Evolutionary conservation across 2,113 vertebrate genomes (phyloP), one percentile per base, ranked within the genome.

Genomic region (Sylvicapra grimmia): DNA sequence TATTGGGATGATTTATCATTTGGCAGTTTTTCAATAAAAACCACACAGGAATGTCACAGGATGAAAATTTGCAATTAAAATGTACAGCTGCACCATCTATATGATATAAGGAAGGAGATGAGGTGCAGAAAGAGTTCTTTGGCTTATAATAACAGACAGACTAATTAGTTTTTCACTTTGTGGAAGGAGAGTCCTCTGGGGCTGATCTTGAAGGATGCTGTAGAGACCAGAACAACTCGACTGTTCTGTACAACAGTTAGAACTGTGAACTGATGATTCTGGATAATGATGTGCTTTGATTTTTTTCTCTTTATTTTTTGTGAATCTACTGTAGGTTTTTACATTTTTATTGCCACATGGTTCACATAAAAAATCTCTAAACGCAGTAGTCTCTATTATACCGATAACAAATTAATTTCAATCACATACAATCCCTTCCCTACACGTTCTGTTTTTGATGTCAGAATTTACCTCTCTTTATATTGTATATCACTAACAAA

Each of bases 41-140:
- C 92, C 94, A 94, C 88, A 97, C 21, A 51, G 16, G 49, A 91
- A 88, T 84, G 16, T 23, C 72, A 88, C 83, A 94, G 49, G 84
- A 94, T 84, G 94, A 84, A 77, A 88, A 18, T 31, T 16, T 58
- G 23, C 61, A 61, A 27, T 25, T 75, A 44, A 49, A 72, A 94
- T 8, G 25, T 47, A 29, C 13, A 29, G 21, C 11, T 23, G 3
- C 29, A 18, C 36, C 36, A 27, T 79, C 59, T 63, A 10, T 59
- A 25, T 72, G 44, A 93, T 4, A 5, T 44, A 51, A 87, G 15
- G 23, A 58, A 61, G 16, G 33, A 84, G 47, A 63, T 40, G 54
- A 77, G 36, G 11, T 33, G 19, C 40, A 29, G 79, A 89, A 23
- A 79, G 84, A 56, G 3, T 40, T 77, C 11, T n/a, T 53, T 54